A percentile compares a stretch with the other conserved stretches of the same genome.
Conservation (phyloP, 2,113 vertebrate genomes). For the Pungitius pungitius region DNA sequence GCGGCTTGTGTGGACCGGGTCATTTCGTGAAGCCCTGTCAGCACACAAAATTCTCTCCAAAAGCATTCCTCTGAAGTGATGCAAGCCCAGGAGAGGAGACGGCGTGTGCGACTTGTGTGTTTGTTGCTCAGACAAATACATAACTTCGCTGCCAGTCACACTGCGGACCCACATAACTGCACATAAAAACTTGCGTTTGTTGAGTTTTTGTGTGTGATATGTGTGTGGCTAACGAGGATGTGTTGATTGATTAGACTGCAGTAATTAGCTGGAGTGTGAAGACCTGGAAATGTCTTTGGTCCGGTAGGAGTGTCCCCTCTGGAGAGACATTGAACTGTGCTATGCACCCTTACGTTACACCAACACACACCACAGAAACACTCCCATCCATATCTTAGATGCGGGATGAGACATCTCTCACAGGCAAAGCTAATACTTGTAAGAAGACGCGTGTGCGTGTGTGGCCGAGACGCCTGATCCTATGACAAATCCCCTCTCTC, state of each 20-base stretch:
- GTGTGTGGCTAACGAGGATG: constrained; percentile 66
- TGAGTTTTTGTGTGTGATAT: not conserved
- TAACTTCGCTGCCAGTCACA: constrained; percentile 36
- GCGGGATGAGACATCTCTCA: constrained; percentile 65
- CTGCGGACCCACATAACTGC: constrained; percentile 38
- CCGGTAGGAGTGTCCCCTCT: constrained; percentile 67
- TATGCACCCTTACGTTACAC: constrained; percentile 60
- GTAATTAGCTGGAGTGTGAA: constrained; percentile 73
- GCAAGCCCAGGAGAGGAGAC: constrained; percentile 41
- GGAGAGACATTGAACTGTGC: constrained; percentile 57
- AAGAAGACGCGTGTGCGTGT: constrained; percentile 42
- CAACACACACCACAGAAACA: constrained; percentile 22
- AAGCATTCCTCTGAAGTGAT: constrained; percentile 69
- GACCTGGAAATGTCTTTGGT: constrained; percentile 65
- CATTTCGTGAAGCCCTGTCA: constrained; percentile 61
- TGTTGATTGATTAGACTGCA: constrained; percentile 78
- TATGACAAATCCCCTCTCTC: constrained; percentile 32
- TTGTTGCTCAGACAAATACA: constrained; percentile 44
- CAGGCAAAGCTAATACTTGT: constrained; percentile 49
- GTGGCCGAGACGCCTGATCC: constrained; percentile 10
- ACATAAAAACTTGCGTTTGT: not conserved
- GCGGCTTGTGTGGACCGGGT: constrained; percentile 14
- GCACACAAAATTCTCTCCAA: constrained; percentile 58
- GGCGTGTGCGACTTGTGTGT: constrained; percentile 23
- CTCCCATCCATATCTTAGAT: constrained; percentile 56